These are phyloP conservation scores for Chionis minor DNA, from an alignment of 2,113 vertebrate genomes.

Conservation along the genomic window DNA sequence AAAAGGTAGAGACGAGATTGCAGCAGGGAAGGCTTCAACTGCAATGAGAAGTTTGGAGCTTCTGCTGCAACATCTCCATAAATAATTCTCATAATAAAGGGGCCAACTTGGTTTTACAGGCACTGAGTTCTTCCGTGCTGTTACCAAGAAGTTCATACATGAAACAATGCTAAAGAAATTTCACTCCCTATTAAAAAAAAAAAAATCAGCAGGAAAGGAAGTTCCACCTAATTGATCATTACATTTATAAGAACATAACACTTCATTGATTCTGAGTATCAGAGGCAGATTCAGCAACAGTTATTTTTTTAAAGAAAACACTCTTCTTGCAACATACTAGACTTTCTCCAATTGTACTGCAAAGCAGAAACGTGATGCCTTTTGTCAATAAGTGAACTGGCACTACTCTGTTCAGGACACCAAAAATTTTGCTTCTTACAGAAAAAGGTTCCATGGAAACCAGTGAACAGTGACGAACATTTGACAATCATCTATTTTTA, in stretches of 20 bases:
- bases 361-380: neutral
- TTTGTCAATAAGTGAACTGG: neutral
- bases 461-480: neutral
- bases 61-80: neutral
- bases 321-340: neutral
- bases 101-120: neutral
- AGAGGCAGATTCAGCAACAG: neutral
- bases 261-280: constrained; percentile 5
- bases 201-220: constrained; percentile 23
- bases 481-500: constrained; percentile 6
- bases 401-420: neutral
- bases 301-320: neutral
- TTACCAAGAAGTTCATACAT: neutral
- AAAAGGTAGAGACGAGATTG: too few relatives aligned
- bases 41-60: neutral
- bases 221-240: constrained; percentile 26
- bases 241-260: neutral
- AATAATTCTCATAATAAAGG: neutral
- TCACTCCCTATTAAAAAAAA: neutral
- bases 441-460: constrained; percentile 20
- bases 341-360: neutral
- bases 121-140: neutral
- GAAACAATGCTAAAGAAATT: constrained; percentile 31
- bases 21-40: neutral
- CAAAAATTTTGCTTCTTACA: neutral